Evolutionary conservation across 1,140 invertebrate genomes (phyloP), one percentile per base, ranked within the genome.

Genomic region (Drosophila prosaltans): DNA sequence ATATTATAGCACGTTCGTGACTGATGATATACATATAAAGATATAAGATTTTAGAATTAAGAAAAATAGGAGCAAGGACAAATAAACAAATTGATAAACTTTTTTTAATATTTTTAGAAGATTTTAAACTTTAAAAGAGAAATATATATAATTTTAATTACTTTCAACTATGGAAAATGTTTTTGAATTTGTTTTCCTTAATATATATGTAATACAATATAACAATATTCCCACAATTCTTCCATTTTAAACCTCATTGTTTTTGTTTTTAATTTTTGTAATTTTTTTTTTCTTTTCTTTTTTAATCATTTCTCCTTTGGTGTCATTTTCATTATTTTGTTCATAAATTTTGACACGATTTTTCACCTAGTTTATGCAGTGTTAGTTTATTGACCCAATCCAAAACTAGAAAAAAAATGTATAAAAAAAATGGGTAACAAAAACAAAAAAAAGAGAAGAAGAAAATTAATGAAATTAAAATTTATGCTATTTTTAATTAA

Each of bases 401-500:
- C 67, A 67, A 36, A 36, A 36, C 32, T 36, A 36, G 32, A 36
- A 36, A 5, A 36, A 6, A 36, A 4, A 36, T 36, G 6, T 7
- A 36, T 36, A 2, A 36, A 6, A 74, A 48, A 48, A 48, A 45
- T 1, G 4, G 1, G 10, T 55, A 21, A 62, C 39, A 58, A 61
- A 68, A 75, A 59, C 5, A 16, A n/a, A 21, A 8, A 7, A 54
- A 5, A 26, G 11, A 48, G 16, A 30, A 65, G 26, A n/a, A 36
- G 9, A 61, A 8, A 57, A 26, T 61, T 43, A 72, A 39, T 60
- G 39, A 11, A 60, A 45, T 65, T 60, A 64, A 61, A 69, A 69
- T 58, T 81, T 86, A 62, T 54, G 74, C 78, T 77, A 72, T 68
- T 83, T 88, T 86, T 86, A 88, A 86, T 83, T 86, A 86, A 88